Evolutionary conservation across 2,888 invertebrate species (phyloP).

Genomic region (Masnerella sp.): DNA sequence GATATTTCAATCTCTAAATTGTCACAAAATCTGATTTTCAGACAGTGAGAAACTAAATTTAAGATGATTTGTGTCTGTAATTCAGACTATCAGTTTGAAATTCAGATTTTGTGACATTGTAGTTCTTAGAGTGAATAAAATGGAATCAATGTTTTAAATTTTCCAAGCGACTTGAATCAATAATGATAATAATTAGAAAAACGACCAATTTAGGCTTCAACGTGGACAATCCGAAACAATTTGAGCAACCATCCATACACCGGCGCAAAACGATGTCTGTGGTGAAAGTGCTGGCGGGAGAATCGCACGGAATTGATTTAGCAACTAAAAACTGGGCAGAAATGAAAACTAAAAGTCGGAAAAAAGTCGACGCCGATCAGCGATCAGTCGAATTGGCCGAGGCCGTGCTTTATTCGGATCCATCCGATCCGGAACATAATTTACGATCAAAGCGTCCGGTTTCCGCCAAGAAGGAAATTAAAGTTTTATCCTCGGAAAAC

Average conservation of each 20-base stretch:
- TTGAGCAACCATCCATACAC: conserved; percentile 63
- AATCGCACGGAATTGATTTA: conserved; percentile 23
- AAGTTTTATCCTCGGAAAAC: conserved; percentile 18
- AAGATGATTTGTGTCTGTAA: too few relatives aligned
- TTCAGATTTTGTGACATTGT: too few relatives aligned
- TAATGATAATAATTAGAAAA: neutral
- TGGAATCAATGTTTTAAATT: too few relatives aligned
- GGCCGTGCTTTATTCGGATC: conserved; percentile 18
- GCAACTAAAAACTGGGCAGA: neutral
- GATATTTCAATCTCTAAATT: too few relatives aligned
- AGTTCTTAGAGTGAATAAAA: too few relatives aligned
- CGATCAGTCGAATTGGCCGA: conserved; percentile 64
- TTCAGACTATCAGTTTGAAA: too few relatives aligned
- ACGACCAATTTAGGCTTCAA: conserved; percentile 65
- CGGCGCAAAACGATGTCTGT: conserved; percentile 65
- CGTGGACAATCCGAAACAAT: conserved; percentile 65
- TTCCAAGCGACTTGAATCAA: neutral
- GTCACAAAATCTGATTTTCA: too few relatives aligned
- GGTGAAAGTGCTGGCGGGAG: conserved; percentile 59
- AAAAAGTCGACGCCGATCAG: conserved; percentile 59
- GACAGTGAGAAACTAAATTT: too few relatives aligned
- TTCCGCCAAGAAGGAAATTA: conserved; percentile 38
- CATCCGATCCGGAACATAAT: conserved; percentile 19
- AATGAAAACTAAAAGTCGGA: conserved; percentile 8
- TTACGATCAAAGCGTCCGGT: conserved; percentile 30